A percentile compares a stretch with the other conserved stretches of the same genome.
These are phyloP conservation scores for Tokudaia tokunoshimensis DNA, from an alignment of 2,797 vertebrate genomes.

Conservation along the genomic window DNA sequence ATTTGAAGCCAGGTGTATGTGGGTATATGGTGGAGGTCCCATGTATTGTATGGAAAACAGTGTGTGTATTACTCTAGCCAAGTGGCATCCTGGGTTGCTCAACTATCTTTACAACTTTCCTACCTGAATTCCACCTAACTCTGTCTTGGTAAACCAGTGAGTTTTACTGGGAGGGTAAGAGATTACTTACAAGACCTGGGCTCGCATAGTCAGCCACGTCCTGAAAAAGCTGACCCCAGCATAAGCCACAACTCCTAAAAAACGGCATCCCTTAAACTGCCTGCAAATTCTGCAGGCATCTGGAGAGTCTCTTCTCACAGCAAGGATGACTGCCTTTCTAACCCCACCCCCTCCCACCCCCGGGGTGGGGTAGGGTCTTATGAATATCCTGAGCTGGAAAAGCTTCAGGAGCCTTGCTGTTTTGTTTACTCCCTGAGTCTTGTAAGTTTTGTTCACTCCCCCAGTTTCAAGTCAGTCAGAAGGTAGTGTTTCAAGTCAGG, in stretches of 20 bases:
- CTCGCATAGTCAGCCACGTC: too few relatives aligned
- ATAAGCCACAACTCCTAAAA: not conserved
- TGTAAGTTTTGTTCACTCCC: not conserved
- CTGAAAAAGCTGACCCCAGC: not conserved
- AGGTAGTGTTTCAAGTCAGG: not conserved
- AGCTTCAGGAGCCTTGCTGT: not conserved
- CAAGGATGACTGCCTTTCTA: not conserved
- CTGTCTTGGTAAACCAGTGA: not conserved
- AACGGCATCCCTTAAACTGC: not conserved
- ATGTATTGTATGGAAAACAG: not conserved
- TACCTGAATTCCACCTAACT: not conserved
- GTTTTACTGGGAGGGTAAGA: not conserved
- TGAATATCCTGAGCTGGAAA: not conserved
- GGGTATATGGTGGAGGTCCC: not conserved
- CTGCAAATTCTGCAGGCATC: too few relatives aligned
- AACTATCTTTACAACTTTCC: not conserved
- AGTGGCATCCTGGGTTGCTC: not conserved
- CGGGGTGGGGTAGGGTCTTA: not conserved
- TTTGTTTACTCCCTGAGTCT: not conserved
- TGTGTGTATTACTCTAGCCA: not conserved
- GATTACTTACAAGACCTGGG: not conserved
- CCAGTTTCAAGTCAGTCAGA: too few relatives aligned
- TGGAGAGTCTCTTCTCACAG: not conserved
- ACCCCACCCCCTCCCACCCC: too few relatives aligned
- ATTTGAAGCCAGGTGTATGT: not conserved